phyloP scores from a whole-genome alignment of 1,140 invertebrate species.

The Ceratoteleas bidentatus region DNA sequence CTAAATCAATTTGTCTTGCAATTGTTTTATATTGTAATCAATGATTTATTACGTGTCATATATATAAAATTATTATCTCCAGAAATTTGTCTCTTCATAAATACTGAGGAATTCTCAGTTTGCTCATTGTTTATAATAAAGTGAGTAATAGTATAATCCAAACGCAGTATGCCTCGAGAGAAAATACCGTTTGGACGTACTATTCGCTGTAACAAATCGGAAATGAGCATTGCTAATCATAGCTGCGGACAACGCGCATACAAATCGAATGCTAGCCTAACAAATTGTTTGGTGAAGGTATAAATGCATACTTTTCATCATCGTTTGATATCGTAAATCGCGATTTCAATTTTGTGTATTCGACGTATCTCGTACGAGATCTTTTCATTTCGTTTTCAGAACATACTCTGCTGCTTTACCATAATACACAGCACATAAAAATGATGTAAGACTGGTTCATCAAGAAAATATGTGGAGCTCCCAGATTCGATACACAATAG shows the following conservation, averaged over 20 bases:
- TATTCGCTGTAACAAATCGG: constrained; percentile 5
- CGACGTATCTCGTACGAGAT: constrained; percentile 17
- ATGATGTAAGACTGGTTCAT: constrained; percentile 38
- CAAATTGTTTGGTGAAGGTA: constrained; percentile 31
- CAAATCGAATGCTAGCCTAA: constrained; percentile 13
- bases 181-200: neutral
- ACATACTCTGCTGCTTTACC: constrained; percentile 38
- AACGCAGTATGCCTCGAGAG: neutral
- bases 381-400: constrained; percentile 34
- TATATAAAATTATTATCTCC: too few relatives aligned
- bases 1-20: neutral
- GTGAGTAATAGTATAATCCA: too few relatives aligned
- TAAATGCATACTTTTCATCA: constrained; percentile 12
- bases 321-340: constrained; percentile 29
- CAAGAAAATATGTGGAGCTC: constrained; percentile 39
- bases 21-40: too few relatives aligned
- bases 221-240: constrained; percentile 1
- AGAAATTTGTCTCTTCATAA: too few relatives aligned
- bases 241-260: constrained; percentile 11
- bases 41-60: too few relatives aligned
- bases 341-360: constrained; percentile 42
- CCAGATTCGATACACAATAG: constrained; percentile 6
- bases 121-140: neutral
- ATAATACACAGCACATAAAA: constrained; percentile 43
- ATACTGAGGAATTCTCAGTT: neutral